These are phyloP conservation scores for Lasiurus cinereus DNA, from an alignment of 2,113 vertebrate genomes.

Conservation along the genomic window DNA sequence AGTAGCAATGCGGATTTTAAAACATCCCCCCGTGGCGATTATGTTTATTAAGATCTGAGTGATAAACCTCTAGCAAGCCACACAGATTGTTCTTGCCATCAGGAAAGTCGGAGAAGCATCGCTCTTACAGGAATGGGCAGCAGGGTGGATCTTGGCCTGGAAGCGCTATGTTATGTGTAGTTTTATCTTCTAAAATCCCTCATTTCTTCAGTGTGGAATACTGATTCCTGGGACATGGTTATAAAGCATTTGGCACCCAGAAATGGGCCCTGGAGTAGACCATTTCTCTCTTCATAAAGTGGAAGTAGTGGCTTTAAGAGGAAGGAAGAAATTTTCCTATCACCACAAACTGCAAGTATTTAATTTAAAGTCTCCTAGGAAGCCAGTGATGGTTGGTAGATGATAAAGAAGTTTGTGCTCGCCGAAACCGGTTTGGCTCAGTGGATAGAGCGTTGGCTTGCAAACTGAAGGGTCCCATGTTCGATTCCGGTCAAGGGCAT, in stretches of 20 bases:
- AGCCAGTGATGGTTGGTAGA: background rate
- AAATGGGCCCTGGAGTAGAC: background rate
- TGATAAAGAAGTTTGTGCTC: background rate
- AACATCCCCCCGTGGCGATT: background rate
- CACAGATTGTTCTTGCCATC: background rate
- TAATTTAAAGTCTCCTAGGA: background rate
- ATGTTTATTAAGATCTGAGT: background rate
- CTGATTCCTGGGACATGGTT: conserved; percentile 9
- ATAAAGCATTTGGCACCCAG: background rate
- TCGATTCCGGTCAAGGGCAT: no score
- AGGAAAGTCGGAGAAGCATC: background rate
- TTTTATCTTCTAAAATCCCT: background rate
- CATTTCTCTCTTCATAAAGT: conserved; percentile 41
- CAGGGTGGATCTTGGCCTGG: background rate
- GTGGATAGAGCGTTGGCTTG: no score
- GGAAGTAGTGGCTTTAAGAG: background rate
- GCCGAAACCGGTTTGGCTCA: no score
- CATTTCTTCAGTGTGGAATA: background rate
- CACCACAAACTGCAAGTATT: background rate
- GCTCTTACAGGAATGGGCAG: background rate
- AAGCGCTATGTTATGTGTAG: background rate
- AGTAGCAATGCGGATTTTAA: background rate
- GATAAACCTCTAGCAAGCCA: background rate
- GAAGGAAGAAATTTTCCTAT: background rate
- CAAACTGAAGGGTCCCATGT: no score